A percentile compares a stretch with the other conserved stretches of the same genome.
Evolutionary conservation across 2,888 invertebrate genomes (phyloP).

Genomic region (Brachynemurus nebulosus): DNA sequence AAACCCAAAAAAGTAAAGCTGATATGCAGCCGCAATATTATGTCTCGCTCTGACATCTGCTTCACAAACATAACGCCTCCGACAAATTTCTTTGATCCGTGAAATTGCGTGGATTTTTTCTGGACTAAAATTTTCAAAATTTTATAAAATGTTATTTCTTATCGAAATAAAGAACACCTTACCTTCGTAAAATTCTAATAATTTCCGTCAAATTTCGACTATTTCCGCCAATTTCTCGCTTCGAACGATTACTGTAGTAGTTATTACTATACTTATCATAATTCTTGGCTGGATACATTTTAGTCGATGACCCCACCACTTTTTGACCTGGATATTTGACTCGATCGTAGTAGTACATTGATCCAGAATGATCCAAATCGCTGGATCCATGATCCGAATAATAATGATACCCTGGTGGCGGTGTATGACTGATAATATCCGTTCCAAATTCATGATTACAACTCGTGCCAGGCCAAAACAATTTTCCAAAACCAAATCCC

Average conservation of each 20-base stretch:
- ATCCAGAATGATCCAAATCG: slow-evolving; percentile 1
- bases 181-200: neutral
- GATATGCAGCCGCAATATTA: neutral
- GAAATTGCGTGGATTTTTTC: neutral
- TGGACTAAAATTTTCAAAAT: no score
- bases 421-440: neutral
- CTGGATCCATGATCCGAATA: neutral
- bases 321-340: neutral
- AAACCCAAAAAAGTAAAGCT: slow-evolving; percentile 1
- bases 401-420: neutral
- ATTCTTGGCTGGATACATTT: no score
- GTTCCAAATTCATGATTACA: neutral
- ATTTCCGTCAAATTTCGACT: neutral
- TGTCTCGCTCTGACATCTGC: slow-evolving; percentile 1
- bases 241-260: no score
- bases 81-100: slow-evolving; percentile 1
- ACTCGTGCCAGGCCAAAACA: neutral
- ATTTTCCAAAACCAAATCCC: neutral
- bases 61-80: slow-evolving; percentile 1
- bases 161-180: neutral
- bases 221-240: neutral
- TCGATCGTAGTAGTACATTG: neutral
- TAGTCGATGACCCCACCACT: neutral
- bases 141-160: no score
- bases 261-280: no score